Evolutionary conservation across 2,113 vertebrate genomes (phyloP).

Genomic region (Proterorhinus semilunaris): DNA sequence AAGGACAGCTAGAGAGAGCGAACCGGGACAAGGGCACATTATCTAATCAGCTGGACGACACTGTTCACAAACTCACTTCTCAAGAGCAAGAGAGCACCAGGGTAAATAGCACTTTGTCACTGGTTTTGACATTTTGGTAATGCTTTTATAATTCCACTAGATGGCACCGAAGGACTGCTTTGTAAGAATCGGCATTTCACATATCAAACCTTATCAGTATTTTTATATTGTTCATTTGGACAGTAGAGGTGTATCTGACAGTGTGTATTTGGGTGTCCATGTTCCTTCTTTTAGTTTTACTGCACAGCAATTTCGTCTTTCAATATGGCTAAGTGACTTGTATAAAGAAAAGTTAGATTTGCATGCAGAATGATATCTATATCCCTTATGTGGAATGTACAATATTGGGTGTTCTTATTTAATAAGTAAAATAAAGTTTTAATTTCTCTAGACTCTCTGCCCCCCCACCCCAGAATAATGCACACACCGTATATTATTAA

Average conservation of each 20-base stretch:
- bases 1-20: conserved; percentile 78
- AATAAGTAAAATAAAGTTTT: no score
- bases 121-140: background rate
- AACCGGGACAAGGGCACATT: conserved; percentile 82
- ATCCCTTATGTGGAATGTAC: no score
- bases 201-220: background rate
- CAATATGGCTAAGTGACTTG: no score
- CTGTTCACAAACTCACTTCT: conserved; percentile 74
- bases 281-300: background rate
- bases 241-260: no score
- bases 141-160: conserved; percentile 47
- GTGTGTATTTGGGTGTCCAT: background rate
- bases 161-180: conserved; percentile 57
- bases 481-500: no score
- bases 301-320: no score
- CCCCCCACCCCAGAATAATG: no score
- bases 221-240: no score
- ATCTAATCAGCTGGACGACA: conserved; percentile 81
- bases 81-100: conserved; percentile 81
- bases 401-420: no score
- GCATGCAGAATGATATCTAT: no score
- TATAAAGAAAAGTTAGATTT: no score
- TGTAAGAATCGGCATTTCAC: conserved; percentile 9
- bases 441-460: no score
- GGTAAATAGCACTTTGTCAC: conserved; percentile 64